phyloP scores from a whole-genome alignment of 2,888 invertebrate genomes.

The Callinectes sapidus region DNA sequence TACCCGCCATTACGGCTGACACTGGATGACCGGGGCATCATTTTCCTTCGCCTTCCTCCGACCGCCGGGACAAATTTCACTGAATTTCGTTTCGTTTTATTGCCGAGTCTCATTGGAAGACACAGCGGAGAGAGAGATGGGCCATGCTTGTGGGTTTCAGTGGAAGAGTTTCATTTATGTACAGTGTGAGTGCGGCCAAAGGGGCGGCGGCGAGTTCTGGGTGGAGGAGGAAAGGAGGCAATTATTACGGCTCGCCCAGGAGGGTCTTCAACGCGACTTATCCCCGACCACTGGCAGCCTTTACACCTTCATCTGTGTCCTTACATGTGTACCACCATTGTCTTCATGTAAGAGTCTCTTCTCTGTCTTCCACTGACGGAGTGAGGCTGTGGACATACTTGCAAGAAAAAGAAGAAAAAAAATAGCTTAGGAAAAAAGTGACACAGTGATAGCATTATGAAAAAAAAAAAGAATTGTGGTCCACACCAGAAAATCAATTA shows the following conservation, averaged over 20 bases:
- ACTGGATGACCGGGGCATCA: conserved; percentile 66
- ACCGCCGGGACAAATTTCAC: conserved; percentile 28
- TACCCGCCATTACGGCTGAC: conserved; percentile 58
- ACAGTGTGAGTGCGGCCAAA: background rate
- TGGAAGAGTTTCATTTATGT: background rate
- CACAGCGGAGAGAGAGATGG: background rate
- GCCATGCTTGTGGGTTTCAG: background rate
- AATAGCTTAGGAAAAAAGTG: background rate
- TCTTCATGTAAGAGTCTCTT: background rate
- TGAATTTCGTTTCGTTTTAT: conserved; percentile 51
- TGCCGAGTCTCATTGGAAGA: background rate
- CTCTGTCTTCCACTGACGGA: background rate
- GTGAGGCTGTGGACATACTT: background rate
- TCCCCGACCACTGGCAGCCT: background rate
- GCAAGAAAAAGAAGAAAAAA: too few species aligned
- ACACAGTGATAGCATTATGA: background rate
- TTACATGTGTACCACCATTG: background rate
- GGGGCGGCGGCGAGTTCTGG: background rate
- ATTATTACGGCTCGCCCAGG: background rate
- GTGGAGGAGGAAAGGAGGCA: background rate
- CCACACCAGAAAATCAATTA: background rate
- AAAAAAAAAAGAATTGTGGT: background rate
- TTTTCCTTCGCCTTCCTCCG: conserved; percentile 50
- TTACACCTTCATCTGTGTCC: background rate
- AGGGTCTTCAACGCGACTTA: conserved; percentile 10